Percentiles rank a stretch among this genome's conserved stretches.
Conservation (phyloP, 2,888 invertebrate genomes). For the Tortrix viridana region DNA sequence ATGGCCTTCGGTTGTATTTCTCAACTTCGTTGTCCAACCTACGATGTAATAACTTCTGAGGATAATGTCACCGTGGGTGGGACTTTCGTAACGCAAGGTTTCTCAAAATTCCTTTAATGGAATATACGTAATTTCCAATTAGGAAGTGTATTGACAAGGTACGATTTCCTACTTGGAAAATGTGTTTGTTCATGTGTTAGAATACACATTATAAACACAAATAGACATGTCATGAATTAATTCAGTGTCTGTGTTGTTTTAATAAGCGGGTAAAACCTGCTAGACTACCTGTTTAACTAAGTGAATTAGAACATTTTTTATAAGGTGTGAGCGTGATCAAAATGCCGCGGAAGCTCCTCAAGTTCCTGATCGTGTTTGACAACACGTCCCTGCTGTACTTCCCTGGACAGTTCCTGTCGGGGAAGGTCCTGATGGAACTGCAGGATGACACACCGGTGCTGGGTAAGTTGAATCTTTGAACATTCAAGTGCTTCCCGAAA, state of each 20-base stretch:
- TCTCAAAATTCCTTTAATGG: constrained; percentile 43
- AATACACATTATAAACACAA: constrained; percentile 9
- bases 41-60: constrained; percentile 62
- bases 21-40: constrained; percentile 67
- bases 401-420: constrained; percentile 96
- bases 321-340: constrained; percentile 43
- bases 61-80: constrained; percentile 66
- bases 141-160: constrained; percentile 24
- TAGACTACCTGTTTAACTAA: constrained; percentile 12
- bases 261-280: constrained; percentile 13
- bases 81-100: constrained; percentile 64
- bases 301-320: constrained; percentile 15
- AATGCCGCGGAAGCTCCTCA: constrained; percentile 95
- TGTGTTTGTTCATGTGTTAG: constrained; percentile 32
- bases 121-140: constrained; percentile 31
- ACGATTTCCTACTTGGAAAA: constrained; percentile 20
- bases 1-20: constrained; percentile 79
- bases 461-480: constrained; percentile 87
- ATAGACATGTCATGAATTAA: constrained; percentile 10
- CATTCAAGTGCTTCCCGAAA: too few relatives aligned
- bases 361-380: constrained; percentile 97
- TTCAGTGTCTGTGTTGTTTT: constrained; percentile 16
- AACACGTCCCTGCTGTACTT: constrained; percentile 96
- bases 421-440: constrained; percentile 95
- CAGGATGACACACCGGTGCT: constrained; percentile 97